Base-by-base conservation (phyloP, 2,888 invertebrate genomes). In the Siphonodentalium dalli region DNA sequence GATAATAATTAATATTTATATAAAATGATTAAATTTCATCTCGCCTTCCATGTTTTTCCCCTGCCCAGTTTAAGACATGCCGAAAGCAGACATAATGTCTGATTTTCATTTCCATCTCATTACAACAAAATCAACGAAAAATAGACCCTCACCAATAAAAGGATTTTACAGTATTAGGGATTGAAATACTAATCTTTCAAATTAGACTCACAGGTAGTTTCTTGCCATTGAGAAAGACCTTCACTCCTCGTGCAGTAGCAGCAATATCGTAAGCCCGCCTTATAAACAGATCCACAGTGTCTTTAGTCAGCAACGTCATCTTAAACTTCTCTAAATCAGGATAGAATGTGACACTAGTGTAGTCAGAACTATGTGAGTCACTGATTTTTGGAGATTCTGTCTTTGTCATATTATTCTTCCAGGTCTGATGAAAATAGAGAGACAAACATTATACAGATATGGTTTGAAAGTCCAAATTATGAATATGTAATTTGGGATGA, bases 251-350 rank as follows among this genome's bases (percentile, higher is more conserved):
- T 0, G 90, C 84, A 0, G 96, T 89, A 0, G 97, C 99, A 4
- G 98, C 99, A 1, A 99, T 87, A 83, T 99, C 99, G 74, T 88
- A 99, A 0, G 98, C 99, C 75, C 99, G 87, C 39, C 98, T 86
- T 0, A 90, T 90, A 90, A 99, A 93, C 41, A 99, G 83, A 3
- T 88, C 87, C 1, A 98, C 90, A 68, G 94, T 95, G 78, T 96
- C 99, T 46, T 90, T 89, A 80, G 98, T 97, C 21, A 99, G 83
- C 48, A 85, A 86, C 0, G 90, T 88, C 99, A 99, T 99, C 81
- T 93, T 92, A 82, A 99, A 99, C 82, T 97, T 98, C 7, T 85
- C 60, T 68, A 99, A 85, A 84, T 99, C 99, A 0, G 99, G 99
- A 58, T 88, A 88, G 81, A 99, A 99, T 9, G 92, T 92, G 49